A percentile compares a stretch with the other conserved stretches of the same genome.
Evolutionary conservation across 2,797 vertebrate species (phyloP).

Genomic region (Falco peregrinus): DNA sequence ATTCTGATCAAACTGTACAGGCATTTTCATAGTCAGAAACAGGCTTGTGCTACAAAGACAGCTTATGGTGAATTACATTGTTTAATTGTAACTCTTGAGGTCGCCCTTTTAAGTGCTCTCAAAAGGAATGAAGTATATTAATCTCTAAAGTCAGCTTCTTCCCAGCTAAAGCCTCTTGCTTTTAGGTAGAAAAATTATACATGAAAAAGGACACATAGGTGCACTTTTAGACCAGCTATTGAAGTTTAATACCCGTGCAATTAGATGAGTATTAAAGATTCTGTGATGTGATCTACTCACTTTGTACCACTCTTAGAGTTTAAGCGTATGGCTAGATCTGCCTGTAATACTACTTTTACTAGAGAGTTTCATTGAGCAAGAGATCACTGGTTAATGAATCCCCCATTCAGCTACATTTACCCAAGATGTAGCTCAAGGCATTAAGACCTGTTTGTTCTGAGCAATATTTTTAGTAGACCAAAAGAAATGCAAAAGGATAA

Average conservation of each 20-base stretch:
- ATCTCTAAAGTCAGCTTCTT: background rate
- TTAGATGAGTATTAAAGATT: background rate
- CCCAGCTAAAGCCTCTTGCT: background rate
- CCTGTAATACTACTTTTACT: background rate
- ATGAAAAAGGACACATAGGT: background rate
- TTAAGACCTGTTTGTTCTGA: background rate
- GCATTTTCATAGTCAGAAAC: background rate
- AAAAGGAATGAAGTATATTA: background rate
- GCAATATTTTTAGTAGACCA: background rate
- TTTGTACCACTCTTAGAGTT: background rate
- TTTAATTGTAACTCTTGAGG: background rate
- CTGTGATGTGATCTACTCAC: background rate
- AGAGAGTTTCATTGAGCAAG: background rate
- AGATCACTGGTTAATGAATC: background rate
- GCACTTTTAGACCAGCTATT: background rate
- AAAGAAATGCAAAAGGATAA: background rate
- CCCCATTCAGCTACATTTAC: background rate
- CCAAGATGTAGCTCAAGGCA: background rate
- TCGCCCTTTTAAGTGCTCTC: background rate
- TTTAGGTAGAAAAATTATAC: background rate
- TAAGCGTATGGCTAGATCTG: background rate
- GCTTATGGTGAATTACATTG: background rate
- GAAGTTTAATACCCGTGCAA: background rate
- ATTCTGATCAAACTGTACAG: background rate
- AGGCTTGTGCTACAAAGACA: background rate